Base-by-base conservation (phyloP, 1,140 invertebrate genomes). In the Chironomus tepperi region DNA sequence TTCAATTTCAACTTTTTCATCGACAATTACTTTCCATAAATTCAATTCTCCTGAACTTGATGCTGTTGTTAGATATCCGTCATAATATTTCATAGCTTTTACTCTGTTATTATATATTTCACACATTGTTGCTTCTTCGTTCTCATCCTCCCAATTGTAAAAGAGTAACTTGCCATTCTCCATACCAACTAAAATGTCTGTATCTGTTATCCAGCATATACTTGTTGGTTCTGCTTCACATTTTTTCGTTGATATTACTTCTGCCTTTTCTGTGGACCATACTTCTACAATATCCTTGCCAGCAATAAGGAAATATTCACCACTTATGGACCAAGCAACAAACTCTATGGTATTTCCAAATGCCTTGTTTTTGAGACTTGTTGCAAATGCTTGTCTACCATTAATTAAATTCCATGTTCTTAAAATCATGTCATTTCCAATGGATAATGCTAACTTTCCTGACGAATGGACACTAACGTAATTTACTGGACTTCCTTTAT, bases 371-470 rank as follows among this genome's bases (percentile, higher is more conserved):
- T 86, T 84, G 21, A 98, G 82, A 82, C 98, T 97, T 2, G 91
- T 95, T 1, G 91, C 90, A 81, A 93, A 98, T 3, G 95, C 94
- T 79, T 88, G 88, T 77, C 93, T 86, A 0, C 95, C 96, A 84
- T 95, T 97, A 0, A 98, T 84, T 75, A 98, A 84, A 85, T 98
- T 97, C 96, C 96, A 98, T 1, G 95, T 97, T 78, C 91, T 85
- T 18, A 98, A 83, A 3, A 91, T 90, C 75, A 88, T 89, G 83
- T 98, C 95, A 75, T 87, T 88, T 16, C 94, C 94, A 16, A 96
- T 86, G 16, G 94, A 93, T 7, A 98, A 80, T 2, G 93, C 93
- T 75, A 98, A 78, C 84, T 96, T 96, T 6, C 94, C 94, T 78
- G 89, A 90, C 8, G 94, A 93, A 87, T 98, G 96, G 75, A 97